Percentiles rank a stretch among this genome's conserved stretches.
Evolutionary conservation across 2,797 vertebrate genomes (phyloP).

Genomic region (Phrynocephalus guinanensis): DNA sequence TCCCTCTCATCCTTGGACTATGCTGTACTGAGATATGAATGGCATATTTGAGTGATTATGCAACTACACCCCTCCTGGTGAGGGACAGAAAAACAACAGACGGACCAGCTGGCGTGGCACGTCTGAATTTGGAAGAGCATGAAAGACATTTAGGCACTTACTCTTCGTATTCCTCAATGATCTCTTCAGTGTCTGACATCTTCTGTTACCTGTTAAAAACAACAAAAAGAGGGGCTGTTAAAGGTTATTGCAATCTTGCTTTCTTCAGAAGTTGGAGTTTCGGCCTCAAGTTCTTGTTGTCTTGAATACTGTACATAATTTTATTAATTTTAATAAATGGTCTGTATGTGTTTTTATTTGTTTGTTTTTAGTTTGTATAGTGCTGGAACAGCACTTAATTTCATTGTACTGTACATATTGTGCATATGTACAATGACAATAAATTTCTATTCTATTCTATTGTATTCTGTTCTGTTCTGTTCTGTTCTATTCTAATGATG

Average conservation of each 20-base stretch:
- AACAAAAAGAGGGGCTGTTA: constrained; percentile 39
- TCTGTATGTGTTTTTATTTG: no score
- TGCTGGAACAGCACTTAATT: no score
- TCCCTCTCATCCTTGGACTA: neutral
- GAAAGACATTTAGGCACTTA: constrained; percentile 74
- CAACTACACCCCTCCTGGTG: neutral
- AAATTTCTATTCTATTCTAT: no score
- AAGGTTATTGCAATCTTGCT: constrained; percentile 16
- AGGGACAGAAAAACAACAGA: neutral
- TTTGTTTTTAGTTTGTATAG: no score
- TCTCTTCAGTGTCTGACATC: constrained; percentile 91
- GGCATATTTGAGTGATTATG: accelerated
- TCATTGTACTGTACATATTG: no score
- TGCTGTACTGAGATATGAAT: accelerated
- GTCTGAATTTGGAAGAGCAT: neutral
- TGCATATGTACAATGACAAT: no score
- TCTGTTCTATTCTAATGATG: neutral
- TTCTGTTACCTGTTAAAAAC: constrained; percentile 62
- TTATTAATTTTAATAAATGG: no score
- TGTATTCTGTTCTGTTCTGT: no score
- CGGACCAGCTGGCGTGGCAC: accelerated
- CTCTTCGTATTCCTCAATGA: constrained; percentile 86
- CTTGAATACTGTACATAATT: neutral
- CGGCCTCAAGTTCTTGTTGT: neutral
- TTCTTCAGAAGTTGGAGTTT: neutral